Percentiles rank a stretch among this genome's conserved stretches.
These are phyloP conservation scores for Sebastes miniatus DNA, from an alignment of 2,797 vertebrate genomes.

Conservation along the genomic window DNA sequence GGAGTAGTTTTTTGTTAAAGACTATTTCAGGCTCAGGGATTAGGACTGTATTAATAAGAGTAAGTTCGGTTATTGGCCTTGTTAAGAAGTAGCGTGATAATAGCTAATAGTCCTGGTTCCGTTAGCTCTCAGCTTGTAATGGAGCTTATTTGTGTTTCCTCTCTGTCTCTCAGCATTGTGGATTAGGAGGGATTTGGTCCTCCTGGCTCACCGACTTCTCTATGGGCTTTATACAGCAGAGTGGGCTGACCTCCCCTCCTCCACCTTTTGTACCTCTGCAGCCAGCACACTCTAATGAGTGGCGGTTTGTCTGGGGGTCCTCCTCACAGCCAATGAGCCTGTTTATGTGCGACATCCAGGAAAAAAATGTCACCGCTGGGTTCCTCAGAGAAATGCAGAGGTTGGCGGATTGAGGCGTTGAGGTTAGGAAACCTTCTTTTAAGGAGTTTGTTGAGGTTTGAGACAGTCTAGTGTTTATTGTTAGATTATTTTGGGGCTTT, in stretches of 20 bases:
- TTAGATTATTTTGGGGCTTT: background rate
- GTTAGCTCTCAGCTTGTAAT: constrained; percentile 48
- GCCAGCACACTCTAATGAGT: constrained; percentile 51
- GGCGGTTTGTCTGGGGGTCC: constrained; percentile 22
- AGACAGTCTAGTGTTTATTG: background rate
- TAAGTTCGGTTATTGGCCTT: background rate
- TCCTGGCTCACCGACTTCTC: constrained; percentile 61
- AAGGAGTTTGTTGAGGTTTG: background rate
- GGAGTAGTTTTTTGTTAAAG: background rate
- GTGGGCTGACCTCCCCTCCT: constrained; percentile 59
- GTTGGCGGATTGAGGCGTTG: background rate
- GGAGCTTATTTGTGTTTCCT: constrained; percentile 65
- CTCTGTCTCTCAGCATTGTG: constrained; percentile 40
- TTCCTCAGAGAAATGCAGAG: constrained; percentile 9
- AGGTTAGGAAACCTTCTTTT: background rate
- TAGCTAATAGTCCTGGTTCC: constrained; percentile 19
- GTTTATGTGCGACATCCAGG: constrained; percentile 15
- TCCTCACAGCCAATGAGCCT: constrained; percentile 35
- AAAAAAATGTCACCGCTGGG: constrained; percentile 25
- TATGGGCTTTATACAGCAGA: constrained; percentile 49
- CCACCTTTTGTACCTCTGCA: constrained; percentile 54
- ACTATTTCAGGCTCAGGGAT: background rate
- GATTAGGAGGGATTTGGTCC: constrained; percentile 75
- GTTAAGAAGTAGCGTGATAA: background rate
- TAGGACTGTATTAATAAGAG: background rate